These are phyloP conservation scores for Syrmaticus mikado DNA, from an alignment of 2,113 vertebrate genomes.

Conservation along the genomic window DNA sequence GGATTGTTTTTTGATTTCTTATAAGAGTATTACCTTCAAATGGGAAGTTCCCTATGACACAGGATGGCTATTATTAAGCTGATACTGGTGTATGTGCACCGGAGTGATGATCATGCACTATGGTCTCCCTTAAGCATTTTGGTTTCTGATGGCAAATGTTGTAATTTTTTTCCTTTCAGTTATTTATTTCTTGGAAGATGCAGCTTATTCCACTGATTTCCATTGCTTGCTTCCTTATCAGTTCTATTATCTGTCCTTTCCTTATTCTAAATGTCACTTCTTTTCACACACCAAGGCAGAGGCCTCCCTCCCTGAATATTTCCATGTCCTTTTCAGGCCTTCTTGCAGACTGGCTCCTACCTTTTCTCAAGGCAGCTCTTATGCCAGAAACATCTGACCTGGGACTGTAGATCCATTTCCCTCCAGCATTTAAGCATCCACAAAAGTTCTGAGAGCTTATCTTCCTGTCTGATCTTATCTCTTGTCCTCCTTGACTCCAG, in stretches of 20 bases:
- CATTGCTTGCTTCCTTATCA: neutral
- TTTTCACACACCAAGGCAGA: neutral
- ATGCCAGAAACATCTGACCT: neutral
- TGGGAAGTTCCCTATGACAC: neutral
- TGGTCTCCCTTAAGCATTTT: rapidly evolving
- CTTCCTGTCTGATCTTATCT: slow-evolving; percentile 48
- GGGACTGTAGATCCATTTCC: neutral
- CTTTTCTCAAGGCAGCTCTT: neutral
- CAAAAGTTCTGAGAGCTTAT: slow-evolving; percentile 25
- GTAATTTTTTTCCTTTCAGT: neutral
- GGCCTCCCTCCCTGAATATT: neutral
- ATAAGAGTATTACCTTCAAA: neutral
- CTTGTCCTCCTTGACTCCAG: slow-evolving; percentile 39
- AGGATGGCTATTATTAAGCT: neutral
- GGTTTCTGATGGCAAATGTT: neutral
- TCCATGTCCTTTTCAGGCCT: neutral
- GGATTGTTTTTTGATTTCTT: neutral
- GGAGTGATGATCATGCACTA: neutral
- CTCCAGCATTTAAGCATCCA: neutral
- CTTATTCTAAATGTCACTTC: neutral
- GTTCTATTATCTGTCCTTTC: neutral
- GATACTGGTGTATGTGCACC: neutral
- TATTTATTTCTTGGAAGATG: neutral
- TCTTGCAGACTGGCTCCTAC: neutral
- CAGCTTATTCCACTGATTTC: neutral